Evolutionary conservation across 2,113 vertebrate genomes (phyloP).

Genomic region (Agelaius tricolor): DNA sequence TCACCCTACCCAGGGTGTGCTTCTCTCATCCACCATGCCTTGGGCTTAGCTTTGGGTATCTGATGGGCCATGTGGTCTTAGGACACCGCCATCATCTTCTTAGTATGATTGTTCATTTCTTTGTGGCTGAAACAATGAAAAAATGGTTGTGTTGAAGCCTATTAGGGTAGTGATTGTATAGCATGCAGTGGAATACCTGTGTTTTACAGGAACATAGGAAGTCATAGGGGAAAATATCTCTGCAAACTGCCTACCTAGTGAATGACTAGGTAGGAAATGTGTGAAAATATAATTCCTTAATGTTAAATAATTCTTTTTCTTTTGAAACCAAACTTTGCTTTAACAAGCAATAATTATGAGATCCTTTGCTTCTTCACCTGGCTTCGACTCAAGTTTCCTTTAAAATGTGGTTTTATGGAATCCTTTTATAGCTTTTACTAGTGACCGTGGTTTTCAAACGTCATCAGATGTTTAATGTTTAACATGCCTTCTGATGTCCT

Average conservation of each 20-base stretch:
- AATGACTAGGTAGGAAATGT: background rate
- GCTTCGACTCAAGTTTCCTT: background rate
- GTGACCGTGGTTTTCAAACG: background rate
- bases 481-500: constrained; percentile 53
- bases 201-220: background rate
- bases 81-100: background rate
- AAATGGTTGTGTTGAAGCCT: background rate
- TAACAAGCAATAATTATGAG: background rate
- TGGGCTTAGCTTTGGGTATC: background rate
- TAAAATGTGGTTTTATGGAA: background rate
- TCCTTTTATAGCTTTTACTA: background rate
- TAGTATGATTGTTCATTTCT: background rate
- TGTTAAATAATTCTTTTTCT: background rate
- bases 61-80: background rate
- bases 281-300: background rate
- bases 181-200: background rate
- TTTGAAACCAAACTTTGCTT: background rate
- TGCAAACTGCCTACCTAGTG: background rate
- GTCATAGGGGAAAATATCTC: background rate
- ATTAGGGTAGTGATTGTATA: background rate
- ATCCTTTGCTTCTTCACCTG: background rate
- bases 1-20: background rate
- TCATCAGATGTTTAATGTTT: constrained; percentile 70
- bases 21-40: background rate
- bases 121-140: background rate